Percentiles rank a stretch among this genome's conserved stretches.
Conservation (phyloP, 2,888 invertebrate genomes). For the Heliconius charithonia region DNA sequence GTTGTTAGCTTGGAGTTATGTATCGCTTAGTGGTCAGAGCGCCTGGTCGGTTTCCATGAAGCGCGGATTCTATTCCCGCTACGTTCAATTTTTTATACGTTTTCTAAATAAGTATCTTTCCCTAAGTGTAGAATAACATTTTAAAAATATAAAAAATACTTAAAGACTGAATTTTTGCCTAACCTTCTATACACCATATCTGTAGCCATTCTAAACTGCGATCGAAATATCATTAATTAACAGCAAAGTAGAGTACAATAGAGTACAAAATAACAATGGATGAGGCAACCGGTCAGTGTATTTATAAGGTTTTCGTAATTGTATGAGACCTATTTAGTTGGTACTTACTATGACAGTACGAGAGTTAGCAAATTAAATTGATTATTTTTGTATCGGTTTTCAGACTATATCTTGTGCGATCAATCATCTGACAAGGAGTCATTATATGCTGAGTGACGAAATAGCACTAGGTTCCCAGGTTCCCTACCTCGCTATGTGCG, state of each 20-base stretch:
- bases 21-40: too few species aligned
- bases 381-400: neutral
- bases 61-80: too few species aligned
- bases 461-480: too few species aligned
- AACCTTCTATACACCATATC: neutral
- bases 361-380: neutral
- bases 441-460: too few species aligned
- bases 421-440: neutral
- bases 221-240: constrained; percentile 19
- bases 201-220: neutral
- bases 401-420: neutral
- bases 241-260: constrained; percentile 26
- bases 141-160: neutral
- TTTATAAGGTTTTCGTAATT: constrained; percentile 14
- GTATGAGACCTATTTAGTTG: neutral
- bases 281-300: constrained; percentile 23
- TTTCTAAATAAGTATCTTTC: too few species aligned
- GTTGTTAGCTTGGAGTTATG: too few species aligned
- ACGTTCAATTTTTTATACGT: too few species aligned
- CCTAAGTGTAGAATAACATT: too few species aligned
- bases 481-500: too few species aligned
- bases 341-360: neutral
- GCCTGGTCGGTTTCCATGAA: too few species aligned
- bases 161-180: neutral
- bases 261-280: constrained; percentile 31